phyloP scores from a whole-genome alignment of 2,797 vertebrate species.

The Crocidura indochinensis region DNA sequence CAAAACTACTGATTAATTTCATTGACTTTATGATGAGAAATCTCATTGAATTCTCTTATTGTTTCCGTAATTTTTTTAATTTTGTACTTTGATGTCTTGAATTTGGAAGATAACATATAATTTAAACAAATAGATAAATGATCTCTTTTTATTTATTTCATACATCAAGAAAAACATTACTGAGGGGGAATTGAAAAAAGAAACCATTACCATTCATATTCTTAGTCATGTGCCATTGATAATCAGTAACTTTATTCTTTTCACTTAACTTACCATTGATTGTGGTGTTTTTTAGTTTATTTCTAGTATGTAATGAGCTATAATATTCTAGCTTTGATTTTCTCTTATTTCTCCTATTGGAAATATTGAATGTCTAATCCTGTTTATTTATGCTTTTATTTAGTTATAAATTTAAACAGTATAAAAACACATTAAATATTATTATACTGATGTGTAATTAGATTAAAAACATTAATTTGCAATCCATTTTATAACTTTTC shows the following conservation, averaged over 20 bases:
- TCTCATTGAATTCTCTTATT: too few species aligned
- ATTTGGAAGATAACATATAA: not conserved
- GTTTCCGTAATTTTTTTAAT: not conserved
- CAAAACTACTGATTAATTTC: not conserved
- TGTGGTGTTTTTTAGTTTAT: not conserved
- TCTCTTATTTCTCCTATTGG: not conserved
- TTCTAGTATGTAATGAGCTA: not conserved
- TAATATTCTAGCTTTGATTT: not conserved
- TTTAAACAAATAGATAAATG: constrained; percentile 11
- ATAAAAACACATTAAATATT: not conserved
- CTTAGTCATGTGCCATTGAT: not conserved
- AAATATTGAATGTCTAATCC: not conserved
- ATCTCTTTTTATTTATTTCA: not conserved
- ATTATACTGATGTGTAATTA: not conserved
- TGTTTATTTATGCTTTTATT: not conserved
- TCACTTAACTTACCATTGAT: constrained; percentile 23
- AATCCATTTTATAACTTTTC: not conserved
- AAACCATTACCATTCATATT: not conserved
- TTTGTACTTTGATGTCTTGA: not conserved
- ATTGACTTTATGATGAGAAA: constrained; percentile 25
- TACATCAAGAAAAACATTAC: not conserved
- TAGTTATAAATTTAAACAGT: constrained; percentile 51
- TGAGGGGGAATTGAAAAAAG: too few species aligned
- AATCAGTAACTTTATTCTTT: not conserved
- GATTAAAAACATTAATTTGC: not conserved